Evolutionary conservation across 2,797 vertebrate species (phyloP), one percentile per base, ranked within the genome.

Genomic region (Phylloscopus collybita): DNA sequence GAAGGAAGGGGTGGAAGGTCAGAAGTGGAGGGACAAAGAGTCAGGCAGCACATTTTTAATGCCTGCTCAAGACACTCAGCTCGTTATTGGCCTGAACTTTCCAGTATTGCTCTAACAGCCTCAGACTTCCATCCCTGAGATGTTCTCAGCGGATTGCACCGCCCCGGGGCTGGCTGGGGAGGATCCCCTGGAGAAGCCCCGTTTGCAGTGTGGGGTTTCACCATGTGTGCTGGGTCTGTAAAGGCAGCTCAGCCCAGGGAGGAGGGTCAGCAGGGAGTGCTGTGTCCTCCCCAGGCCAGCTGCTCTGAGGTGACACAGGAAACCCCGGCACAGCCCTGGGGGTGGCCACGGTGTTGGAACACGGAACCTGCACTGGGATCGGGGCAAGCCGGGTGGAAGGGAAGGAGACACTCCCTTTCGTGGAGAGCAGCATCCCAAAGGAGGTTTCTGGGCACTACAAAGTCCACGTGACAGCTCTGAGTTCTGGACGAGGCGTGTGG

Each of bases 291-390:
- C 27, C 4, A 1, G n/a, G 22, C 36, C 53, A 82, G 69, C 44
- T 80, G 54, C 69, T 73, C 72, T 65, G 27, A 25, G 32, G 4
- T 53, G 16, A 19, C 47, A 13, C 75, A 57, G 40, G 10, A 26
- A 56, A 19, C 22, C 2, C 32, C 3, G 11, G 75, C 19, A 15
- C 47, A 74, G 50, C 29, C 26, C 81, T 47, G 42, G 18, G 9
- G 17, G 49, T 4, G 11, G 27, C 15, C 22, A 0, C 0, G 18
- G 57, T 22, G 27, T 2, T 25, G 32, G 70, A 26, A 16, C 21
- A 12, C 6, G 4, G 53, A 80, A n/a, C 13, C 2, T 22, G 61
- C 40, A 5, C 53, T 34, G 3, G 18, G 10, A 19, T 22, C 44
- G 16, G 25, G 25, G 36, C 20, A 29, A 11, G 66, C 27, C 6